Evolutionary conservation across 1,140 invertebrate species (phyloP).

Genomic region (Dendroctonus ponderosae): DNA sequence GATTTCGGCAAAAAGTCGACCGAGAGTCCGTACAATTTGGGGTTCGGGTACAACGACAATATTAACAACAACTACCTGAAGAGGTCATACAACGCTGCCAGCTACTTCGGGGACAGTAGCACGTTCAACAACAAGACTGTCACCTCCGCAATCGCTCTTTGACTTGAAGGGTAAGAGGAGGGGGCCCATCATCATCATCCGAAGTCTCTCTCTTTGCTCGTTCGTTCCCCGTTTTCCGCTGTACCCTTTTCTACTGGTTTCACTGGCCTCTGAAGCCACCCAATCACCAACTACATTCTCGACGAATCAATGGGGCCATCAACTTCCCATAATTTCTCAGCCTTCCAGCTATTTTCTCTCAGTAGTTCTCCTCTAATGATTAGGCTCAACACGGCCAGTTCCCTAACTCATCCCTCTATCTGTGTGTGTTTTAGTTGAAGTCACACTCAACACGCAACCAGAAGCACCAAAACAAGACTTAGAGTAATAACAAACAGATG

Average conservation of each 20-base stretch:
- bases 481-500: background rate
- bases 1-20: constrained; percentile 45
- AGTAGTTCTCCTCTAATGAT: too few species aligned
- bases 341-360: too few species aligned
- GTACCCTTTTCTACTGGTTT: too few species aligned
- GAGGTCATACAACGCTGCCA: constrained; percentile 49
- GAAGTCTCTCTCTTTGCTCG: too few species aligned
- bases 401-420: too few species aligned
- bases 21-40: constrained; percentile 34
- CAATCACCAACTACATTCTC: background rate
- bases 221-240: too few species aligned
- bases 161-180: constrained; percentile 15
- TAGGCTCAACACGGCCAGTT: too few species aligned
- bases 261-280: too few species aligned
- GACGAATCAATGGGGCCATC: background rate
- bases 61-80: constrained; percentile 52
- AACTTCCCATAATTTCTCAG: background rate
- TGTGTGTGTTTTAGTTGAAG: background rate
- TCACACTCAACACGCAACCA: background rate
- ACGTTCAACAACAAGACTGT: constrained; percentile 4
- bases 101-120: constrained; percentile 46
- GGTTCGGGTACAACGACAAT: constrained; percentile 42
- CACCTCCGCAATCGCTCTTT: constrained; percentile 4
- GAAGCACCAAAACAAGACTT: constrained; percentile 1
- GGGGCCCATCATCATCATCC: too few species aligned